Evolutionary conservation across 2,888 invertebrate species (phyloP), one percentile per base, ranked within the genome.

Genomic region (Incurvaria masculella): DNA sequence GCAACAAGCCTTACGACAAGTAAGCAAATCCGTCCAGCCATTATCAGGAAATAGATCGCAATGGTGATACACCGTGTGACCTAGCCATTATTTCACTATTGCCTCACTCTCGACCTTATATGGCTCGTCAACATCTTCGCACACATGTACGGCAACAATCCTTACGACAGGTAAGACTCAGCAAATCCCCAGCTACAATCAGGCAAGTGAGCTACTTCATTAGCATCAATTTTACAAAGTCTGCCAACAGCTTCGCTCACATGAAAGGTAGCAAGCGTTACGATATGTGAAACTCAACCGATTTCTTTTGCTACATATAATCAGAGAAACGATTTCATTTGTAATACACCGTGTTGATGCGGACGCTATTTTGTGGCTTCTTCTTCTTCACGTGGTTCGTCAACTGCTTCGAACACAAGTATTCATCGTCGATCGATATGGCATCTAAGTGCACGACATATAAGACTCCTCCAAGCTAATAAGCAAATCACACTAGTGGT

Each of bases 71-170:
- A n/a, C n/a, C n/a, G n/a, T n/a, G n/a, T n/a, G n/a, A n/a, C n/a
- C 17, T 21, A 14, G n/a, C 20, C 33, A 23, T 45, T 41, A 18
- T 18, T 17, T 46, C 48, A 27, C 23, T 41, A 17, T 42, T 46
- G n/a, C n/a, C n/a, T 82, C 51, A 81, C 82, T 2, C 71, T 91
- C 51, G 87, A 92, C 62, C 81, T 82, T 57, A 91, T 91, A n/a
- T 92, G 90, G 91, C 72, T 84, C 18, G 89, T 91, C 16, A 90
- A 90, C 62, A 87, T 87, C 50, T 86, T 85, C 1, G 89, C 89
- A 4, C 90, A 90, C 66, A 65, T 84, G 50, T 82, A 81, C 69
- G 84, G 84, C 50, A 72, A 68, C 42, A 72, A 79, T 51, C 84
- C 84, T 0, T 84, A 80, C 54, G 83, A 89, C 58, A 80, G 66